Evolutionary conservation across 2,888 invertebrate genomes (phyloP).

Genomic region (Podabrus alpinus): DNA sequence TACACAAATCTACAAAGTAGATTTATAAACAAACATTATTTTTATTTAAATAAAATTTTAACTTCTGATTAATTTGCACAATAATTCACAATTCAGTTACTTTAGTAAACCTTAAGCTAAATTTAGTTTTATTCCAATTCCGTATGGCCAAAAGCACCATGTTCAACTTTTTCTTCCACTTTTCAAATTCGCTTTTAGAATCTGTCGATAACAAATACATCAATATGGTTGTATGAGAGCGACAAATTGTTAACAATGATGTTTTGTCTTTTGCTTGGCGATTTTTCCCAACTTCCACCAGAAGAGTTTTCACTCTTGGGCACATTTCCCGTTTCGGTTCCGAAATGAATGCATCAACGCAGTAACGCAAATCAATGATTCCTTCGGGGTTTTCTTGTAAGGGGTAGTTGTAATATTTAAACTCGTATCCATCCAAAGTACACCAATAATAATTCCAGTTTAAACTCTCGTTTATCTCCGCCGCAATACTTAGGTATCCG

Average conservation of each 20-base stretch:
- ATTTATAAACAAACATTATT: no score
- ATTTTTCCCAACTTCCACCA: slow-evolving; percentile 45
- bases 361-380: slow-evolving; percentile 51
- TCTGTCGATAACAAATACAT: slow-evolving; percentile 57
- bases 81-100: neutral
- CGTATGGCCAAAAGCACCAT: slow-evolving; percentile 52
- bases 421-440: slow-evolving; percentile 51
- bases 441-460: slow-evolving; percentile 62
- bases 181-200: slow-evolving; percentile 53
- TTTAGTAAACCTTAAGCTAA: neutral
- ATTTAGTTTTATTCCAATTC: slow-evolving; percentile 49
- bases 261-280: slow-evolving; percentile 17
- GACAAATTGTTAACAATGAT: neutral
- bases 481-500: slow-evolving; percentile 59
- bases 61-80: neutral
- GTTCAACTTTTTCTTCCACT: slow-evolving; percentile 58
- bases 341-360: slow-evolving; percentile 46
- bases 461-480: slow-evolving; percentile 49
- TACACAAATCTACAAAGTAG: no score
- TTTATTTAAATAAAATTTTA: no score
- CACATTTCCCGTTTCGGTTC: slow-evolving; percentile 56
- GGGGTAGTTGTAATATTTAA: slow-evolving; percentile 59
- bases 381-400: slow-evolving; percentile 48
- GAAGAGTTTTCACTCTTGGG: slow-evolving; percentile 56
- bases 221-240: slow-evolving; percentile 21